A percentile compares a stretch with the other conserved stretches of the same genome.
These are phyloP conservation scores for Cydia strobilella DNA, from an alignment of 1,140 invertebrate species.

Conservation along the genomic window DNA sequence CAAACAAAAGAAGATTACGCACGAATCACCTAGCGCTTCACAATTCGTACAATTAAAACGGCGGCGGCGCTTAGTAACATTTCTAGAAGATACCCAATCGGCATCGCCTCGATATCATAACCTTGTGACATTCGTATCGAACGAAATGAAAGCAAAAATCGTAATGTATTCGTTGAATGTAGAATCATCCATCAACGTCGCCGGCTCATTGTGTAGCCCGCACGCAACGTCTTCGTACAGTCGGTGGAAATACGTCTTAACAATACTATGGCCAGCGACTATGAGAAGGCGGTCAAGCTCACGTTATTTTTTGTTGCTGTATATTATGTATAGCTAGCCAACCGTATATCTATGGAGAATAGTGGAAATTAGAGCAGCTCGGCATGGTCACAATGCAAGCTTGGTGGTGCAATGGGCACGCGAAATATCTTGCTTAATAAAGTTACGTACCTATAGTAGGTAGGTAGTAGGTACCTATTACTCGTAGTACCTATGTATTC, in stretches of 20 bases:
- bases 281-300: conserved; percentile 37
- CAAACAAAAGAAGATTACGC: conserved; percentile 36
- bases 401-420: too few relatives aligned
- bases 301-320: conserved; percentile 12
- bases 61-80: conserved; percentile 7
- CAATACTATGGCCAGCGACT: conserved; percentile 55
- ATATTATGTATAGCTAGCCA: neutral
- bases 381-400: neutral
- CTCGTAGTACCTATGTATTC: too few relatives aligned
- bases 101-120: conserved; percentile 73
- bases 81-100: conserved; percentile 34
- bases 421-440: too few relatives aligned
- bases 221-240: conserved; percentile 69
- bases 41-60: neutral
- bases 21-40: conserved; percentile 33
- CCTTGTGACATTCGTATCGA: conserved; percentile 77
- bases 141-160: conserved; percentile 79
- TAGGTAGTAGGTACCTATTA: too few relatives aligned
- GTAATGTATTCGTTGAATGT: conserved; percentile 79
- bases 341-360: neutral
- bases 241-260: conserved; percentile 61
- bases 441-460: too few relatives aligned
- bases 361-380: neutral
- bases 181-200: conserved; percentile 76
- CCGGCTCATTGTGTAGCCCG: conserved; percentile 76